Conservation (phyloP, 2,888 invertebrate species). For the Ecliptopera silaceata region DNA sequence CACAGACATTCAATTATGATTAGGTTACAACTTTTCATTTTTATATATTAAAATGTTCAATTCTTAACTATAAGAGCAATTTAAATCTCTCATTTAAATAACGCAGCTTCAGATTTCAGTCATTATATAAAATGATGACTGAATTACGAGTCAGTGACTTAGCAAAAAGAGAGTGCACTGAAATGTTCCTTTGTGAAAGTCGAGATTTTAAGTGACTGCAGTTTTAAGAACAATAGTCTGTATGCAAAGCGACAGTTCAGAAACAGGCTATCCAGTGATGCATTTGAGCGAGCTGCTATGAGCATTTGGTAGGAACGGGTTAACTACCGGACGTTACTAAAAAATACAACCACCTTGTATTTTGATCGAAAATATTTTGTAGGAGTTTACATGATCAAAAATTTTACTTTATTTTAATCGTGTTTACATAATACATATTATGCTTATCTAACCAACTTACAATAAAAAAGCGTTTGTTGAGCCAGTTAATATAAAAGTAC, state of each 20-base stretch:
- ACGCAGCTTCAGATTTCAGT: constrained; percentile 4
- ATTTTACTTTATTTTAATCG: too few species aligned
- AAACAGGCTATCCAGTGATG: constrained; percentile 66
- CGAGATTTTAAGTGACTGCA: constrained; percentile 67
- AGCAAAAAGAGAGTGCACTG: constrained; percentile 45
- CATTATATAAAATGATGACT: constrained; percentile 39
- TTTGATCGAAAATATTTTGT: too few species aligned
- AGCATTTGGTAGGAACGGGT: constrained; percentile 19
- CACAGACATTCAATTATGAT: too few species aligned
- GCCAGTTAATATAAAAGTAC: too few species aligned
- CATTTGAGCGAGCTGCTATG: constrained; percentile 49
- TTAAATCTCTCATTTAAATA: background rate
- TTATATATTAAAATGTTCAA: too few species aligned
- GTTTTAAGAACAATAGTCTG: constrained; percentile 71
- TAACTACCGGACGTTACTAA: background rate
- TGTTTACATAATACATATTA: too few species aligned
- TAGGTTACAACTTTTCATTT: too few species aligned
- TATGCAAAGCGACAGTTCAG: constrained; percentile 54
- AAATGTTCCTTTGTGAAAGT: constrained; percentile 71
- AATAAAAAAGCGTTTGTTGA: too few species aligned
- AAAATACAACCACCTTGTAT: too few species aligned
- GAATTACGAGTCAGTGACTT: constrained; percentile 48
- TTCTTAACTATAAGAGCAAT: constrained; percentile 1
- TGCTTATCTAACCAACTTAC: too few species aligned
- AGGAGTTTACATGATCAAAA: too few species aligned